phyloP scores from a whole-genome alignment of 2,113 vertebrate genomes.

The Cochlearius cochlearius region DNA sequence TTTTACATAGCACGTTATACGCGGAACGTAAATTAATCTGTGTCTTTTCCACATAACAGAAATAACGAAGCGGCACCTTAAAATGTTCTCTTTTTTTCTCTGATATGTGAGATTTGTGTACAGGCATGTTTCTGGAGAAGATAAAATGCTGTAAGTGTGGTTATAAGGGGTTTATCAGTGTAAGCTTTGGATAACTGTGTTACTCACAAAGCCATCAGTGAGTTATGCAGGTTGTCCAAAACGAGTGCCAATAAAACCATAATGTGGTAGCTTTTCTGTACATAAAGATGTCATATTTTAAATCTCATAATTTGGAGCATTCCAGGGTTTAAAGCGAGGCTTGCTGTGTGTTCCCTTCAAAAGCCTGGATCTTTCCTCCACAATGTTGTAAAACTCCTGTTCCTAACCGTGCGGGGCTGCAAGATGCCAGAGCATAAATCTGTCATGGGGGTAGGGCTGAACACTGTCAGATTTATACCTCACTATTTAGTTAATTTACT shows the following conservation, averaged over 20 bases:
- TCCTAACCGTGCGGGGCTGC: neutral
- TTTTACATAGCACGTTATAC: neutral
- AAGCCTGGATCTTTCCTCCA: slow-evolving; percentile 43
- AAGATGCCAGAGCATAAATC: slow-evolving; percentile 62
- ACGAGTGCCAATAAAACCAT: slow-evolving; percentile 65
- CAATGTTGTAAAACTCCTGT: slow-evolving; percentile 65
- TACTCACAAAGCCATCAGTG: slow-evolving; percentile 47
- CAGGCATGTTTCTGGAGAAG: neutral
- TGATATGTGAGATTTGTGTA: neutral
- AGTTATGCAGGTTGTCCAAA: slow-evolving; percentile 65
- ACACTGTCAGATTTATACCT: slow-evolving; percentile 52
- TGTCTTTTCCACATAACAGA: neutral
- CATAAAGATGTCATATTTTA: slow-evolving; percentile 70
- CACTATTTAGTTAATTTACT: slow-evolving; percentile 61
- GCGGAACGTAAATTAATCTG: neutral
- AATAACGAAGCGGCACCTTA: neutral
- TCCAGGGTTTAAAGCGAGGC: slow-evolving; percentile 28
- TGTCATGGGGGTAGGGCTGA: slow-evolving; percentile 22
- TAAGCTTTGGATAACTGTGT: neutral
- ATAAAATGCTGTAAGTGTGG: neutral
- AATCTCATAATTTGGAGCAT: slow-evolving; percentile 55
- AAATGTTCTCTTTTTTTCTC: neutral
- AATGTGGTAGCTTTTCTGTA: slow-evolving; percentile 67
- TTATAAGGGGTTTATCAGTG: slow-evolving; percentile 8
- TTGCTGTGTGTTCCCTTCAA: slow-evolving; percentile 46